Conservation (phyloP, 2,797 vertebrate genomes). For the Enteromius treurensis region DNA sequence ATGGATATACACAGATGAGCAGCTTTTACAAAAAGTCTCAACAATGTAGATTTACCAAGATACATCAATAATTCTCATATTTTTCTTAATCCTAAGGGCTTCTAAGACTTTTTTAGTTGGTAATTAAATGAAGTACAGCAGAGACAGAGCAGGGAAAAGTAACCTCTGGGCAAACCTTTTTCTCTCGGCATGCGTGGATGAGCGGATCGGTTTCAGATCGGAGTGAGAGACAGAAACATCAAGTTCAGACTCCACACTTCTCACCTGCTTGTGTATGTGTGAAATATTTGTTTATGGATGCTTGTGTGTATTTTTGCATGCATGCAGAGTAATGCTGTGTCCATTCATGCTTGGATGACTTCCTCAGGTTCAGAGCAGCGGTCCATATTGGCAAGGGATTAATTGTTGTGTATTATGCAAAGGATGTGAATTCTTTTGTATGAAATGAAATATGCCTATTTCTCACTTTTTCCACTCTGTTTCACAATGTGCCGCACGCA, state of each 20-base stretch:
- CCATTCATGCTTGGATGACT: slow-evolving; percentile 62
- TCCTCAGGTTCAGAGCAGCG: slow-evolving; percentile 45
- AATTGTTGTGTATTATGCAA: slow-evolving; percentile 61
- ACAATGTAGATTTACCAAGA: background rate
- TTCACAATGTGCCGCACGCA: slow-evolving; percentile 59
- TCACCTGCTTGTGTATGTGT: slow-evolving; percentile 43
- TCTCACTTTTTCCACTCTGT: slow-evolving; percentile 68
- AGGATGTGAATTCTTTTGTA: slow-evolving; percentile 54
- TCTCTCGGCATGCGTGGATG: background rate
- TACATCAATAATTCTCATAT: background rate
- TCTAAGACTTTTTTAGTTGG: background rate
- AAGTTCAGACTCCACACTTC: slow-evolving; percentile 21
- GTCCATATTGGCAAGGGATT: slow-evolving; percentile 52
- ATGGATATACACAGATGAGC: slow-evolving; percentile 38
- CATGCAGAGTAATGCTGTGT: slow-evolving; percentile 48
- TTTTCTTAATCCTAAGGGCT: background rate
- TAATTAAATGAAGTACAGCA: slow-evolving; percentile 1
- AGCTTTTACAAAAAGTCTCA: slow-evolving; percentile 28
- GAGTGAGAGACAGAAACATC: slow-evolving; percentile 36
- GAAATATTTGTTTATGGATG: slow-evolving; percentile 35
- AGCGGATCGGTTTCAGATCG: background rate
- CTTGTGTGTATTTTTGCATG: slow-evolving; percentile 25
- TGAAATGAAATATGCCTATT: slow-evolving; percentile 66
- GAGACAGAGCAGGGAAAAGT: background rate
- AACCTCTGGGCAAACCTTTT: background rate